Conservation (phyloP, 2,888 invertebrate species). For the Ichneumoninae sp. region DNA sequence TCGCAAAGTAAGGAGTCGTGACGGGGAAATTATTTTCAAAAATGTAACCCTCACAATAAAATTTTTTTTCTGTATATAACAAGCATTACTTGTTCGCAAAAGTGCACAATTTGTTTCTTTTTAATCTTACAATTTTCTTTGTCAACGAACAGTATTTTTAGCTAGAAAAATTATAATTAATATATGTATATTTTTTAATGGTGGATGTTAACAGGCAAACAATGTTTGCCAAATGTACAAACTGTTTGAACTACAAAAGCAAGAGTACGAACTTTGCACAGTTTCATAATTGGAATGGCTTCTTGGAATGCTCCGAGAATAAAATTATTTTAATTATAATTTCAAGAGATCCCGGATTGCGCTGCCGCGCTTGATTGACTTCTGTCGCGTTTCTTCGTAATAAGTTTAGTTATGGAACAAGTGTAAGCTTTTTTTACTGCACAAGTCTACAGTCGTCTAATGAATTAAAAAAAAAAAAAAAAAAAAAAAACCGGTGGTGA, state of each 20-base stretch:
- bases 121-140: neutral
- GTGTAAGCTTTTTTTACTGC: neutral
- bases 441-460: neutral
- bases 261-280: neutral
- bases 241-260: neutral
- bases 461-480: neutral
- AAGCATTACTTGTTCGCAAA: neutral
- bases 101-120: neutral
- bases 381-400: neutral
- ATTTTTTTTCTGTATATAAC: too few relatives aligned
- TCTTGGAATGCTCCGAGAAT: neutral
- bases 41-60: neutral
- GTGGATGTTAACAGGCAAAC: neutral
- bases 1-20: neutral
- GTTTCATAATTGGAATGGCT: neutral
- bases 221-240: too few relatives aligned
- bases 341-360: neutral
- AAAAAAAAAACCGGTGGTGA: neutral
- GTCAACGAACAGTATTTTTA: too few relatives aligned
- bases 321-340: neutral
- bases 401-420: neutral
- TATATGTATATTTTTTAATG: neutral
- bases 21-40: slow-evolving; percentile 15
- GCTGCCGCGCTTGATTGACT: neutral
- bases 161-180: too few relatives aligned